These are phyloP conservation scores for Myotis pilosus DNA, from an alignment of 2,797 vertebrate species.

Conservation along the genomic window DNA sequence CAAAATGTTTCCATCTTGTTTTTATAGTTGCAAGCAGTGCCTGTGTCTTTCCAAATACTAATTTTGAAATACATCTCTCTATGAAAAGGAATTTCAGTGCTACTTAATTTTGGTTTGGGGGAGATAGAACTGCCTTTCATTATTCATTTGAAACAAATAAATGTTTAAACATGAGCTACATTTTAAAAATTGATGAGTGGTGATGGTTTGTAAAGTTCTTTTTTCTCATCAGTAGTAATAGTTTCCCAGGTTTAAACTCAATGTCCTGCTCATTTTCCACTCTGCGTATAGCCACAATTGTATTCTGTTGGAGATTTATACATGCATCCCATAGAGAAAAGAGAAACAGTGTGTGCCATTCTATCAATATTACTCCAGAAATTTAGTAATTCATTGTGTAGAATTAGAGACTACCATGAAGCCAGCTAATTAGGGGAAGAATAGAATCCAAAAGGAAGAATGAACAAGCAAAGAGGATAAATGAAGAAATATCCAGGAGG, in stretches of 20 bases:
- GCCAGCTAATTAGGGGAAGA: not conserved
- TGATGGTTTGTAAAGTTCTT: constrained; percentile 39
- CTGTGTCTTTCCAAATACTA: constrained; percentile 60
- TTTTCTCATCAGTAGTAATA: constrained; percentile 4
- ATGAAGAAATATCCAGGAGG: not conserved
- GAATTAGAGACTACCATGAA: not conserved
- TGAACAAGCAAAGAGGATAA: not conserved
- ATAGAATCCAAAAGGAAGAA: not conserved
- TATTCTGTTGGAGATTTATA: not conserved
- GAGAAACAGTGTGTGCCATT: not conserved
- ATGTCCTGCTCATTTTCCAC: constrained; percentile 10
- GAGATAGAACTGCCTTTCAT: constrained; percentile 42
- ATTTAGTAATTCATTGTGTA: not conserved
- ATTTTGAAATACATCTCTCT: constrained; percentile 43
- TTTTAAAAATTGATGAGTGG: constrained; percentile 68
- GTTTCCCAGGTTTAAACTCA: constrained; percentile 38
- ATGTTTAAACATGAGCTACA: constrained; percentile 67
- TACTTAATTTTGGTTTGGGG: constrained; percentile 63
- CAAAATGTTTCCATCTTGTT: constrained; percentile 64
- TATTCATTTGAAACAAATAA: constrained; percentile 75
- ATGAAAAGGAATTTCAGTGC: constrained; percentile 44
- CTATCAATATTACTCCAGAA: not conserved
- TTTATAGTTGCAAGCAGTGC: constrained; percentile 44
- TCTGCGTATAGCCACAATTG: not conserved
- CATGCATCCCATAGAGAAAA: not conserved